Conservation (phyloP, 2,888 invertebrate species). For the Leptura quadrifasciata region DNA sequence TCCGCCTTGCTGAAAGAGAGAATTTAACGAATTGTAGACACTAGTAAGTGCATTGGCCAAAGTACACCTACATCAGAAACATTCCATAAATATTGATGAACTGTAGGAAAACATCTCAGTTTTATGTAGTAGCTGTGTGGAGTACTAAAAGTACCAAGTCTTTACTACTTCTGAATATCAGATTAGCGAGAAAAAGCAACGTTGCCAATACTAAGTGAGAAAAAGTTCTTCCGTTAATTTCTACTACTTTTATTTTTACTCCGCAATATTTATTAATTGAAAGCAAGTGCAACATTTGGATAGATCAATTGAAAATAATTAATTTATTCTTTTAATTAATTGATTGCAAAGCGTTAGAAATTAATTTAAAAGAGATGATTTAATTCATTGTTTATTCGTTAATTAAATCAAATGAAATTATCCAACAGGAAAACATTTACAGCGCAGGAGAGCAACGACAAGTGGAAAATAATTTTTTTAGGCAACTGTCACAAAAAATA, state of each 20-base stretch:
- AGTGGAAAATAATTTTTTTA: too few species aligned
- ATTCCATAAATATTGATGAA: constrained; percentile 50
- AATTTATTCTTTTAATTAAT: not conserved
- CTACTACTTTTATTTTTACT: not conserved
- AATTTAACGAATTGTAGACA: not conserved
- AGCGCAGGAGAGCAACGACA: too few species aligned
- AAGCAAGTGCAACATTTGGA: not conserved
- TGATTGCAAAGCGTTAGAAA: not conserved
- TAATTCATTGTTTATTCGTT: too few species aligned
- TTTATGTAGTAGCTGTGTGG: constrained; percentile 39
- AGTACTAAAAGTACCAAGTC: constrained; percentile 32
- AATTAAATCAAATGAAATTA: too few species aligned
- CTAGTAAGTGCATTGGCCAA: constrained; percentile 43
- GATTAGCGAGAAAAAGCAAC: constrained; percentile 34
- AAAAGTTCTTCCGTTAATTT: not conserved
- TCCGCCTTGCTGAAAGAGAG: too few species aligned
- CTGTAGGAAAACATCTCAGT: constrained; percentile 41
- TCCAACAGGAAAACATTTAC: too few species aligned
- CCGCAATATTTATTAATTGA: not conserved
- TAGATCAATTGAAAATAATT: not conserved
- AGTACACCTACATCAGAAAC: constrained; percentile 28
- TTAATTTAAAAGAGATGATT: not conserved
- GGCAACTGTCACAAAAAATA: too few species aligned
- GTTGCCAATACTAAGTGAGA: constrained; percentile 27
- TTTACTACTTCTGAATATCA: constrained; percentile 38